Evolutionary conservation across 2,888 invertebrate genomes (phyloP).

Genomic region (Latrodectus hesperus): DNA sequence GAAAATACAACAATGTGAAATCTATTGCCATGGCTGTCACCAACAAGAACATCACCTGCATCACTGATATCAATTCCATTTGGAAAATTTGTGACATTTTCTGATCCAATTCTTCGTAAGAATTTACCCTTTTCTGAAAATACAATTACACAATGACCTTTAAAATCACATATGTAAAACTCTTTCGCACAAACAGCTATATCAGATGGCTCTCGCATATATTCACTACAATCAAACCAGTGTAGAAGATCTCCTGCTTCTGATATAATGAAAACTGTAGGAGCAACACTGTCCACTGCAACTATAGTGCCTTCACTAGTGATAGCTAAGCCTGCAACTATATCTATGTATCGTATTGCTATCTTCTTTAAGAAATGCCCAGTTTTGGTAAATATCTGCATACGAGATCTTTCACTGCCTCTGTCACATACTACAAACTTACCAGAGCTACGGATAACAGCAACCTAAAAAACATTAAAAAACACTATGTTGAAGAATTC

Average conservation of each 20-base stretch:
- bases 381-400: conserved; percentile 97
- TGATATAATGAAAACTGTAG: conserved; percentile 94
- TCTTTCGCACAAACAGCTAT: conserved; percentile 91
- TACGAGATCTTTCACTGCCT: conserved; percentile 94
- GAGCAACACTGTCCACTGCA: conserved; percentile 97
- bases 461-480: conserved; percentile 47
- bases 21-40: conserved; percentile 97
- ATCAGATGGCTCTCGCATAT: conserved; percentile 98
- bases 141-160: conserved; percentile 97
- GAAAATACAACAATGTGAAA: conserved; percentile 98
- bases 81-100: conserved; percentile 96
- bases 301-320: conserved; percentile 94
- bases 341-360: conserved; percentile 82
- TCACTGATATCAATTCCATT: conserved; percentile 98
- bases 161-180: conserved; percentile 95
- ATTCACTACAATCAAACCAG: conserved; percentile 98
- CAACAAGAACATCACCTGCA: conserved; percentile 95
- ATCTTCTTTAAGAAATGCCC: conserved; percentile 97
- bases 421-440: conserved; percentile 96
- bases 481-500: neutral
- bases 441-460: conserved; percentile 87
- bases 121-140: conserved; percentile 95
- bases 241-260: conserved; percentile 93
- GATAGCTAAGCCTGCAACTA: conserved; percentile 92
- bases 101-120: conserved; percentile 93